Percentiles rank a stretch among this genome's conserved stretches.
Conservation (phyloP, 1,140 invertebrate species). For the Caenorhabditis latens region DNA sequence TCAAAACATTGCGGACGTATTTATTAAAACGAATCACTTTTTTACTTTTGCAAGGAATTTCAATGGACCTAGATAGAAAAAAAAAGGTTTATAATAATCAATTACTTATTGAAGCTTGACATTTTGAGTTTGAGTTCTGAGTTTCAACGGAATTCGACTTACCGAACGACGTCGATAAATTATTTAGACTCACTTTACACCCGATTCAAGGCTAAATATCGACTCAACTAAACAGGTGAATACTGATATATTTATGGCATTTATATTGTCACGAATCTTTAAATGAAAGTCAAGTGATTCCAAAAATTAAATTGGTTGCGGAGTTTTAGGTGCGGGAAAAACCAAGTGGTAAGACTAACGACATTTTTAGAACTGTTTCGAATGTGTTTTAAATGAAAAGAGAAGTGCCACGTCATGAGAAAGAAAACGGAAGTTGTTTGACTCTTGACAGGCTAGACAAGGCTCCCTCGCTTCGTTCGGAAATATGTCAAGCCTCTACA, state of each 20-base stretch:
- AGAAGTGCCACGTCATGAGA: slow-evolving; percentile 12
- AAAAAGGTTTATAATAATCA: too few relatives aligned
- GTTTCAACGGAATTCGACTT: too few relatives aligned
- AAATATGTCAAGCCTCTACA: slow-evolving; percentile 12
- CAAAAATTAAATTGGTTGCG: neutral
- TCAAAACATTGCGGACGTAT: too few relatives aligned
- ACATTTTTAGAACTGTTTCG: neutral
- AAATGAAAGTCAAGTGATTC: neutral
- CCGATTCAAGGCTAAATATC: neutral
- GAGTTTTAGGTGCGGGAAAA: too few relatives aligned
- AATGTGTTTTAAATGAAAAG: neutral
- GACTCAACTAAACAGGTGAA: neutral
- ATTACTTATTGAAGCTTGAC: too few relatives aligned
- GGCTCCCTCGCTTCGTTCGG: neutral
- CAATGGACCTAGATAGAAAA: too few relatives aligned
- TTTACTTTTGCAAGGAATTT: too few relatives aligned
- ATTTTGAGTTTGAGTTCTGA: too few relatives aligned
- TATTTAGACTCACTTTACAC: neutral
- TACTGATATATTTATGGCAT: neutral
- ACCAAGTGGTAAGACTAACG: too few relatives aligned
- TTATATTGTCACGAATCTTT: neutral
- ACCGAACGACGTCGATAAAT: too few relatives aligned
- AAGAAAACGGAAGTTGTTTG: slow-evolving; percentile 25
- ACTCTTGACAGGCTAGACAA: slow-evolving; percentile 26
- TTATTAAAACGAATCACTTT: too few relatives aligned